Base-by-base conservation (phyloP, 1,140 invertebrate species). In the Nylanderia fulva region DNA sequence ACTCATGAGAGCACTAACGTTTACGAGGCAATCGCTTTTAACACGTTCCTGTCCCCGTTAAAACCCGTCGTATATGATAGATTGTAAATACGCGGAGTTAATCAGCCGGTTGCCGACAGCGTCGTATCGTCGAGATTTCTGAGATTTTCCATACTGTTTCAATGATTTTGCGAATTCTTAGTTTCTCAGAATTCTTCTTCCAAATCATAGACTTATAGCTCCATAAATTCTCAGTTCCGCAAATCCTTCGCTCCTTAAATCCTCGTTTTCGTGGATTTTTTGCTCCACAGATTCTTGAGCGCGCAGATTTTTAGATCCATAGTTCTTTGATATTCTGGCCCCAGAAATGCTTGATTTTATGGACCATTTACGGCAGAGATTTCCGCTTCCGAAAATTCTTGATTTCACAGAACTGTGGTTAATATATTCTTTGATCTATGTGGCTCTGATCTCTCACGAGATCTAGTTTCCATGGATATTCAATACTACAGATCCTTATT, bases 21-120 rank as follows among this genome's bases (percentile, higher is more conserved):
- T 93, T 91, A 92, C 87, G 88, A 83, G 36, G 86, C 89, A 91
- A 90, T 88, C 56, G 72, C 66, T 84, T 88, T 85, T 88, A 88
- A 88, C 87, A 33, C 15, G 18, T 48, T 69, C 56, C 69, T 27
- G 21, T 54, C 60, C 66, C 61, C 72, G 60, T 66, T 69, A 64
- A 64, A 64, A 83, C 18, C 75, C 63, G 11, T 71, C 45, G 11
- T 29, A 63, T 48, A 63, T 48, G 68, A 85, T 21, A 66, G 72
- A 58, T 77, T 66, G 36, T n/a, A 24, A 29, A n/a, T 33, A 18
- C 27, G 3, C 48, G 33, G 13, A 33, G 4, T 48, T 48, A 48
- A n/a, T 68, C 33, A n/a, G 29, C 1, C 18, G 60, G n/a, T 27
- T 33, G 54, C n/a, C 33, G 56, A 33, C n/a, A 21, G 11, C 27